A percentile compares a stretch with the other conserved stretches of the same genome.
Conservation (phyloP, 2,113 vertebrate genomes). For the Pelmatolapia mariae region DNA sequence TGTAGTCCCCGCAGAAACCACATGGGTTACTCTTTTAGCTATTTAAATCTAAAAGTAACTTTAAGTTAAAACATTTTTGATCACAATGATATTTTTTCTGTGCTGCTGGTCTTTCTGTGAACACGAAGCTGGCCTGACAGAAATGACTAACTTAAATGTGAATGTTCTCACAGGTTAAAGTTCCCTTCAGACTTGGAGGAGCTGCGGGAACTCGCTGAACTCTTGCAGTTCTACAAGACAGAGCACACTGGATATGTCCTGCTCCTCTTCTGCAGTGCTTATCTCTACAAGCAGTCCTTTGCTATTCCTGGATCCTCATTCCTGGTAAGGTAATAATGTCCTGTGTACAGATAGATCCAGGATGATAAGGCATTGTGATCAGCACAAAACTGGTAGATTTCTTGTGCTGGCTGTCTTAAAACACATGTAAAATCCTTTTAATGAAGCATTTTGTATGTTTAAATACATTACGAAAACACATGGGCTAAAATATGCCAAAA, state of each 20-base stretch:
- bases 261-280: constrained; percentile 89
- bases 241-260: constrained; percentile 86
- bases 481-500: not conserved
- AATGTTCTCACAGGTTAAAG: constrained; percentile 73
- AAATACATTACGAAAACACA: not conserved
- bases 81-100: not conserved
- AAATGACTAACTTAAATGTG: not conserved
- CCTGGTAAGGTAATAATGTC: constrained; percentile 71
- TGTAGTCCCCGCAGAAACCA: not conserved
- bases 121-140: not conserved
- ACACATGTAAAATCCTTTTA: not conserved
- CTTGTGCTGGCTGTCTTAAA: not conserved
- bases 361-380: not conserved
- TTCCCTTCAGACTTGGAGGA: constrained; percentile 92
- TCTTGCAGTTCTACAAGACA: constrained; percentile 84
- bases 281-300: constrained; percentile 97
- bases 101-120: not conserved
- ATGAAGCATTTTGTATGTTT: not conserved
- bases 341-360: not conserved
- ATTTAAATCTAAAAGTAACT: not conserved
- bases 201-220: constrained; percentile 81
- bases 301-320: constrained; percentile 95
- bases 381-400: not conserved
- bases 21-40: not conserved
- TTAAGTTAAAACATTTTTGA: not conserved